phyloP scores from a whole-genome alignment of 2,888 invertebrate genomes.

The Zootermopsis nevadensis region DNA sequence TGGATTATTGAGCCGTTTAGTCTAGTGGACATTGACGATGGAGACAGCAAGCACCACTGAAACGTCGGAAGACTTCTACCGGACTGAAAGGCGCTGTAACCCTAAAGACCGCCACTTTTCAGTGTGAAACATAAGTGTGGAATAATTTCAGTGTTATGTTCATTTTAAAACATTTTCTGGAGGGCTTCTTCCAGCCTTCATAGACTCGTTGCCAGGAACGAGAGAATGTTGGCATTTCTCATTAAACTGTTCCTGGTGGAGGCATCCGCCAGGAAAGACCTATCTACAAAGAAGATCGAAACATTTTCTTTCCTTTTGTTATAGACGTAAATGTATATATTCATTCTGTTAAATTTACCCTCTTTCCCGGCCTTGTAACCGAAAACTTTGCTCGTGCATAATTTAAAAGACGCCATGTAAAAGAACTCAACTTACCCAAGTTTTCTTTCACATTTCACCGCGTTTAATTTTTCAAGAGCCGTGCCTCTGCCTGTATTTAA shows the following conservation, averaged over 20 bases:
- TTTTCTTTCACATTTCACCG: constrained; percentile 2
- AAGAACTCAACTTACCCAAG: not conserved
- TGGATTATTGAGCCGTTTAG: too few species aligned
- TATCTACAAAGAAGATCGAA: not conserved
- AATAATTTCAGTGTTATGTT: too few species aligned
- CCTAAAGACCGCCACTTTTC: too few species aligned
- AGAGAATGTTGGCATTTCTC: not conserved
- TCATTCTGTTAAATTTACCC: constrained; percentile 8
- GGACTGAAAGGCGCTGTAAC: too few species aligned
- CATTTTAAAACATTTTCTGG: too few species aligned
- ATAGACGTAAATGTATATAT: not conserved
- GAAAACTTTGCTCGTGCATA: not conserved
- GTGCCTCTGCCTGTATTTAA: constrained; percentile 6
- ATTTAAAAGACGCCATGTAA: constrained; percentile 8
- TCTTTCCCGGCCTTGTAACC: not conserved
- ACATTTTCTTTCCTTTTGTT: not conserved
- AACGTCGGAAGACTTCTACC: too few species aligned
- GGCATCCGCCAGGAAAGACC: not conserved
- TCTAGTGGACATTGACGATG: too few species aligned
- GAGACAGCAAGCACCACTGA: too few species aligned
- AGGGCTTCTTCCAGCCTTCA: too few species aligned
- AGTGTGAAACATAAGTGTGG: too few species aligned
- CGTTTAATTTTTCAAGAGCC: constrained; percentile 12
- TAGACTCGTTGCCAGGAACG: too few species aligned
- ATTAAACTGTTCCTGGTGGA: not conserved